These are phyloP conservation scores for Dastarcus helophoroides DNA, from an alignment of 2,888 invertebrate genomes.

Conservation along the genomic window DNA sequence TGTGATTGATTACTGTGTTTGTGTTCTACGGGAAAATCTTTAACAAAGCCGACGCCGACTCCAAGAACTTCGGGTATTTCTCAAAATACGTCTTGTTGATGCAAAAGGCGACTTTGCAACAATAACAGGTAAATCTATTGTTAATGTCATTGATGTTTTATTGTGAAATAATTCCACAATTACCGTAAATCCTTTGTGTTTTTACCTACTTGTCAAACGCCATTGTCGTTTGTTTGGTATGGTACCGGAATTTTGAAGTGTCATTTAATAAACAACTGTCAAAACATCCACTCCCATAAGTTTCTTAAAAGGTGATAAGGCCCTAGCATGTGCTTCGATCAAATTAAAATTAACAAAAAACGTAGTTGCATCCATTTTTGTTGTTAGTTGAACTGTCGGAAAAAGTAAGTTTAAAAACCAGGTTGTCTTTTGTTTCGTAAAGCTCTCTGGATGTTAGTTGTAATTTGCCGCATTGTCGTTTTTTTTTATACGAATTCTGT, in stretches of 20 bases:
- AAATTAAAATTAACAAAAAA: too few species aligned
- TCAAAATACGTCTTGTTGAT: slow-evolving; percentile 37
- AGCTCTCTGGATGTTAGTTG: too few species aligned
- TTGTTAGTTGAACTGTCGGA: too few species aligned
- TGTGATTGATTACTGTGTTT: slow-evolving; percentile 43
- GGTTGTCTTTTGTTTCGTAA: too few species aligned
- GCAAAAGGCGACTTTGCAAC: slow-evolving; percentile 25
- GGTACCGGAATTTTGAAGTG: slow-evolving; percentile 36
- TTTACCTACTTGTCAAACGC: slow-evolving; percentile 42
- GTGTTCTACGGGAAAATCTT: slow-evolving; percentile 49
- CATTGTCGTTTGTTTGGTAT: slow-evolving; percentile 43
- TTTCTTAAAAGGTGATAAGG: too few species aligned
- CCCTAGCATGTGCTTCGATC: too few species aligned
- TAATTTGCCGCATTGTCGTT: too few species aligned
- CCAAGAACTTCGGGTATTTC: slow-evolving; percentile 39
- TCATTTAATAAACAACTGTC: slow-evolving; percentile 34
- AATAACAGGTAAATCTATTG: slow-evolving; percentile 28
- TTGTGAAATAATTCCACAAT: slow-evolving; percentile 2
- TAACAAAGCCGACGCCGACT: slow-evolving; percentile 48
- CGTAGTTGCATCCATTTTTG: too few species aligned
- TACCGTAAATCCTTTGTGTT: slow-evolving; percentile 39
- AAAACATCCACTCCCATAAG: slow-evolving; percentile 18
- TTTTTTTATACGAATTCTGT: too few species aligned
- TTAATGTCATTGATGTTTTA: neutral
- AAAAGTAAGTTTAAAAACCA: too few species aligned